Conservation (phyloP, 2,888 invertebrate species). For the Teleiodes luculella region DNA sequence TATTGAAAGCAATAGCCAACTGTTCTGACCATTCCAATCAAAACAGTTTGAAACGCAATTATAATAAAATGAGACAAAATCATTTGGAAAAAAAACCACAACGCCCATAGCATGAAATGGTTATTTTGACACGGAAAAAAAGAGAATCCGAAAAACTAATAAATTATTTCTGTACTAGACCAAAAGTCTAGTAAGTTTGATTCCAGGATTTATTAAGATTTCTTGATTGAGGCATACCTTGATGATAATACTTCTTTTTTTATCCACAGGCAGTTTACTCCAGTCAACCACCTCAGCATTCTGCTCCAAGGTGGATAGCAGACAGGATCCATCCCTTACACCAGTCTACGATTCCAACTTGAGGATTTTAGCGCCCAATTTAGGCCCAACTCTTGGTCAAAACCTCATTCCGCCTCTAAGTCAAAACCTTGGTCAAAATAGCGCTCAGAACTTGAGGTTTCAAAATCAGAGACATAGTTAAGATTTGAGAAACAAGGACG, state of each 20-base stretch:
- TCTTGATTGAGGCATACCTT: neutral
- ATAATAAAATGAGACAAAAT: too few relatives aligned
- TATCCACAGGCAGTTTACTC: conserved; percentile 44
- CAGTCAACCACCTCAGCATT: conserved; percentile 71
- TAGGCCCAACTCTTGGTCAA: neutral
- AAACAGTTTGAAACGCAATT: too few relatives aligned
- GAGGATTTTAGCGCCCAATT: neutral
- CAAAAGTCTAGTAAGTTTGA: too few relatives aligned
- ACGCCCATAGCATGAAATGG: too few relatives aligned
- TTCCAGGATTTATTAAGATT: too few relatives aligned
- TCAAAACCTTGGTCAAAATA: neutral
- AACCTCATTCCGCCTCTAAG: neutral
- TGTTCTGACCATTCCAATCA: too few relatives aligned
- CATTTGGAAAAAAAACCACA: too few relatives aligned
- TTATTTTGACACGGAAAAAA: too few relatives aligned
- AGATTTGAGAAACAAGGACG: conserved; percentile 4
- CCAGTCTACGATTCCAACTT: conserved; percentile 5
- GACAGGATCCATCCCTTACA: conserved; percentile 7
- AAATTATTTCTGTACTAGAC: too few relatives aligned
- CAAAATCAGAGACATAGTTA: neutral
- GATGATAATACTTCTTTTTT: neutral
- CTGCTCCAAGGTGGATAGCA: conserved; percentile 50
- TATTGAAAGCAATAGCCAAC: too few relatives aligned
- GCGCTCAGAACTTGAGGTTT: neutral
- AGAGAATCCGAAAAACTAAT: too few relatives aligned